Evolutionary conservation across 64 coral and sea anemone genomes (phyloP), one percentile per base, ranked within the genome.

Genomic region (Stichodactyla mertensii): DNA sequence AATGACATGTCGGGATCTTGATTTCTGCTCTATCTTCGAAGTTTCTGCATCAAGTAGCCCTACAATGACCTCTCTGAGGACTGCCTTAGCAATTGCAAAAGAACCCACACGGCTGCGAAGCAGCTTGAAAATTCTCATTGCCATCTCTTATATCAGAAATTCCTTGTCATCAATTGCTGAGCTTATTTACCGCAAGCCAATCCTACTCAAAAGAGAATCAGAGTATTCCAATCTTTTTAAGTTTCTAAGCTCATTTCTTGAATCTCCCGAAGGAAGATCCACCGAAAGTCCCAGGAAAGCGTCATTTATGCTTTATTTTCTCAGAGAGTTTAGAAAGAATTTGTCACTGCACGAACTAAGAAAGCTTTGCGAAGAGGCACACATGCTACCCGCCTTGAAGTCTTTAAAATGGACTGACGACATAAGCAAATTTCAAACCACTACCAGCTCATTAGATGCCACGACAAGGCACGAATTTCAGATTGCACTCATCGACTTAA

Each of bases 31-130:
- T 13, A 0, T 23, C 6, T 74, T 26, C 27, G 69, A 74, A 14
- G 77, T 97, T 6, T 81, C 80, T 20, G 82, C 67, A 53, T 93
- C 94, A n/a, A 87, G 86, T 26, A 87, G 86, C 82, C 67, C 28
- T 19, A 45, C 51, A 85, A 83, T 97, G 57, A 54, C 79, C 16
- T 54, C 83, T 55, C 86, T 97, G 77, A 74, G 86, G 6, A 87
- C 11, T 13, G 91, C 94, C 13, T 79, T 92, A 45, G 58, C 52
- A 24, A 80, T 82, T 77, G 16, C 90, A 11, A 52, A 81, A 55
- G 45, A 81, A 6, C 52, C 52, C 19, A 52, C 51, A 20, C 20
- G 36, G 6, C 19, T 16, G 22, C 78, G 54, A 81, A 22, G 54
- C 51, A 55, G 16, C 51, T 81, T 81, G 15, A 9, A 15, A 20